Base-by-base conservation (phyloP, 2,113 vertebrate genomes). In the Camelus dromedarius region DNA sequence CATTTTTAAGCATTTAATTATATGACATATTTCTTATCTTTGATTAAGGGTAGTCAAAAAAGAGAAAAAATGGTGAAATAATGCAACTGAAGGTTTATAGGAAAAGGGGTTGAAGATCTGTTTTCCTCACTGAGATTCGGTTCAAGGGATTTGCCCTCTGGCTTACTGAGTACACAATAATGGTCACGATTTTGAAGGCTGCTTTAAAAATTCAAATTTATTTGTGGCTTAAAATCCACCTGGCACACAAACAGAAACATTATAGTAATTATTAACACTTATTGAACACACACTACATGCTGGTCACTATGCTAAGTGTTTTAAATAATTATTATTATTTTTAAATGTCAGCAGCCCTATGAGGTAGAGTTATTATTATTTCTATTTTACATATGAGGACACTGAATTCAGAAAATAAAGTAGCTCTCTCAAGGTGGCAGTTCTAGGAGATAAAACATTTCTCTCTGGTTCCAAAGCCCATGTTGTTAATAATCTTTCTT, bases 251-350 rank as follows among this genome's bases (percentile, higher is more conserved):
- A 90, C 24, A 69, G 22, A 50, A 87, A 12, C 26, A 89, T 89
- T 86, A 69, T 87, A 76, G 46, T 85, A 52, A 89, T 91, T 70
- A 89, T 50, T 62, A 83, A 85, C 54, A 88, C 42, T 46, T 75
- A 72, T 28, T 85, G 54, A 76, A 50, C 5, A 83, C 3, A 24
- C 18, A 85, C 19, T 75, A 64, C 42, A 81, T 93, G n/a, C 3
- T 56, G 72, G 58, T 9, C 14, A 38, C 62, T 90, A 20, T 46
- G 46, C 77, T 72, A 97, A 94, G 24, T 67, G 30, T 93, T 93
- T 81, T 81, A 70, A 91, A 90, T 91, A 90, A 84, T 81, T 76
- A 93, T 89, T 52, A 80, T 81, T 90, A 84, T 52, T 91, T 91
- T 46, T 60, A 96, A 95, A 97, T 91, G 50, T 83, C 91, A 96